Conservation (phyloP, 2,797 vertebrate genomes). For the Cossypha heuglini region DNA sequence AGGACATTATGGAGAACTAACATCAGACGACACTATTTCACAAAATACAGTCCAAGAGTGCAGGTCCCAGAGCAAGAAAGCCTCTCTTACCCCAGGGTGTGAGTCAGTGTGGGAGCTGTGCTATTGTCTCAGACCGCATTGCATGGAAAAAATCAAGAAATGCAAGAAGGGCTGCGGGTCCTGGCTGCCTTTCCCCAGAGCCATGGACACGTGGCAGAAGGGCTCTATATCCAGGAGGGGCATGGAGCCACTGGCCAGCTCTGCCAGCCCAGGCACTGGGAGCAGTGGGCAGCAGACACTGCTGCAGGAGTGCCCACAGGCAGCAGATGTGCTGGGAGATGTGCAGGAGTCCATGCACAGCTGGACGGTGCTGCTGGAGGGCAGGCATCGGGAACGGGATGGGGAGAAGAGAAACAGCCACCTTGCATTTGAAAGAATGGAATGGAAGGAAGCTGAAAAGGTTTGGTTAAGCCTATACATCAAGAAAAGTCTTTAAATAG, state of each 20-base stretch:
- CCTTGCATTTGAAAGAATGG: neutral
- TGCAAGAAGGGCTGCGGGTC: neutral
- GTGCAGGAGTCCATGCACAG: neutral
- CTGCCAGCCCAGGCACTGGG: neutral
- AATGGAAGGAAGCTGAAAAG: neutral
- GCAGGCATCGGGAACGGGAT: fast-evolving
- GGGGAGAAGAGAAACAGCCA: neutral
- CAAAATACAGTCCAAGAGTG: fast-evolving
- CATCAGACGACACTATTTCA: neutral
- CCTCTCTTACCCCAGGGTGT: neutral
- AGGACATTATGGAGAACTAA: neutral
- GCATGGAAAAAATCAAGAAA: neutral
- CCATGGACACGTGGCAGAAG: fast-evolving
- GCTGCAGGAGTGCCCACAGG: neutral
- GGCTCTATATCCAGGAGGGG: fast-evolving
- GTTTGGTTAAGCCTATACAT: neutral
- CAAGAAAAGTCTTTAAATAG: neutral
- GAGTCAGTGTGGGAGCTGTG: fast-evolving
- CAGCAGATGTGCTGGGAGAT: neutral
- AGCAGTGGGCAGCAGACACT: neutral
- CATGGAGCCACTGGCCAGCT: fast-evolving
- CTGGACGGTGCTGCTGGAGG: fast-evolving
- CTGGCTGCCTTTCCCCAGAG: neutral
- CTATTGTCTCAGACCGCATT: neutral
- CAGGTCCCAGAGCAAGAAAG: neutral